Evolutionary conservation across 2,113 vertebrate genomes (phyloP), one percentile per base, ranked within the genome.

Genomic region (Erythrocercus mccallii): DNA sequence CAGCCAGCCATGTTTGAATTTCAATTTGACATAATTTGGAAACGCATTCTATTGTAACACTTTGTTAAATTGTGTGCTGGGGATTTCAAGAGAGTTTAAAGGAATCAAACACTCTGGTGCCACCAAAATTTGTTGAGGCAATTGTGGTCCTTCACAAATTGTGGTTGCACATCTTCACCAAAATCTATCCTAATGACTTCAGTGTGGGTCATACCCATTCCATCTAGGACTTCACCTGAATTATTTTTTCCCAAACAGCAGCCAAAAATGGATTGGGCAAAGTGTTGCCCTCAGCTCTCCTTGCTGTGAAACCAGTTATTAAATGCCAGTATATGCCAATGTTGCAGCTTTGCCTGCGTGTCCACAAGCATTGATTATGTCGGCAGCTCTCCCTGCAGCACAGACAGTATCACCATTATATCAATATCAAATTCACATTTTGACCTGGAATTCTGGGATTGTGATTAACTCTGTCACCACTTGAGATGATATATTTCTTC

Each of bases 1-100:
- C 85, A 96, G 71, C 64, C 86, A 95, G 64, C 68, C 87, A 93
- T 81, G 79, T 83, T 74, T 74, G 88, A 90, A 86, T 89, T 94
- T 87, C 84, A 95, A 47, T 95, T 88, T 93, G 92, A 86, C 86
- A 84, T 73, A 56, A 92, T 92, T 92, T 94, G 90, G 50, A 87
- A 92, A 87, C 62, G 50, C 48, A 80, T 71, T 90, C 65, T 60
- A 64, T 83, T 78, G 82, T 70, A 92, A 79, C 31, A 15, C 27
- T 90, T 90, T 73, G 79, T 86, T 86, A 80, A 79, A 35, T 23
- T 60, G 31, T 68, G 71, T 60, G 18, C 60, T 68, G 56, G 56
- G 70, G 64, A 48, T 78, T 90, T 90, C 47, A 78, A 73, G 51
- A 81, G 50, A 94, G 12, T 88, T 61, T 53, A 58, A 92, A 77